Conservation (phyloP, 2,113 vertebrate genomes). For the Lichenostomus cassidix region DNA sequence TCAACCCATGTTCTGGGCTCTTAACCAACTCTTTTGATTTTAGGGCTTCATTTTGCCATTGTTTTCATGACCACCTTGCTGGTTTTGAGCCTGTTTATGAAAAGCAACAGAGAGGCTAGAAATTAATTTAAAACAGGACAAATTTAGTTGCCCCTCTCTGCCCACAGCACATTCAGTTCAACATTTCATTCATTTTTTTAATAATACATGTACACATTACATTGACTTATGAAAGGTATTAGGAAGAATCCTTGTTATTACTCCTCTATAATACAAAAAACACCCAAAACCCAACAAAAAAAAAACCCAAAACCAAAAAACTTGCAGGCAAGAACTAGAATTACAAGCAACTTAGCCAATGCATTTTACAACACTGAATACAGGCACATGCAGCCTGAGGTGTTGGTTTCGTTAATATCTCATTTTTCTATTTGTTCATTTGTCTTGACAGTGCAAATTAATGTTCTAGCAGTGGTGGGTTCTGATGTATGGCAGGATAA, state of each 20-base stretch:
- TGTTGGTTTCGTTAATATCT: neutral
- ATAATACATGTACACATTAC: neutral
- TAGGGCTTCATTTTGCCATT: neutral
- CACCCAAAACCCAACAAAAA: neutral
- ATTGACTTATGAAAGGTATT: neutral
- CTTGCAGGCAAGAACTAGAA: neutral
- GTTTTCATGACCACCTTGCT: neutral
- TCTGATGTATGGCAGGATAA: neutral
- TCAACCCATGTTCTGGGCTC: neutral
- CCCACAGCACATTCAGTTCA: neutral
- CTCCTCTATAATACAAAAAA: neutral
- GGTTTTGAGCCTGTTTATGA: neutral
- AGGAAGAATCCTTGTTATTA: neutral
- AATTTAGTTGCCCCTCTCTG: neutral
- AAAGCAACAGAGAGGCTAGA: neutral
- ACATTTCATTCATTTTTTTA: neutral
- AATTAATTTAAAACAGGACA: neutral
- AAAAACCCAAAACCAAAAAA: neutral
- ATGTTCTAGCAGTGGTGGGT: neutral
- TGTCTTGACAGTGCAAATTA: neutral
- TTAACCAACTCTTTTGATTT: neutral
- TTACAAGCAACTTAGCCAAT: neutral
- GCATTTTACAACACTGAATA: neutral
- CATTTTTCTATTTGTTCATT: neutral
- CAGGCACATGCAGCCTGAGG: neutral